Evolutionary conservation across 1,140 invertebrate genomes (phyloP).

Genomic region (Brachionus koreanus): DNA sequence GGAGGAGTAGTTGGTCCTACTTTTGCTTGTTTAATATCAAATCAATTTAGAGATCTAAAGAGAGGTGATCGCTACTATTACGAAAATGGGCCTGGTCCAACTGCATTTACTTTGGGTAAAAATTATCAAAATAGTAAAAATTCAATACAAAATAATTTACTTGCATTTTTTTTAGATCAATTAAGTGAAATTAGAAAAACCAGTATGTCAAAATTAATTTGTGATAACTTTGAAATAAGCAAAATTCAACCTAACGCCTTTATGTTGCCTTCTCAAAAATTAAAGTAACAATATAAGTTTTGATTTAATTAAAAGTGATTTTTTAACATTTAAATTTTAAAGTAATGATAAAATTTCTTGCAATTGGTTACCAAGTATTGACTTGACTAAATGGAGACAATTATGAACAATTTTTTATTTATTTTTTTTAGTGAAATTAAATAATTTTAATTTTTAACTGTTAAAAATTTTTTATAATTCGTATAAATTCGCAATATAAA

Average conservation of each 20-base stretch:
- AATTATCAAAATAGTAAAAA: too few species aligned
- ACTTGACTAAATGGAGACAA: conserved; percentile 27
- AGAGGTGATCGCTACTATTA: conserved; percentile 94
- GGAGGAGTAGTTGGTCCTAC: conserved; percentile 88
- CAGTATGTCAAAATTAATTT: neutral
- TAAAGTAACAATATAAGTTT: neutral
- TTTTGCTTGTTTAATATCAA: conserved; percentile 85
- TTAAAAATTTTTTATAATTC: neutral
- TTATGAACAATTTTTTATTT: neutral
- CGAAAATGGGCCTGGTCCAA: conserved; percentile 61
- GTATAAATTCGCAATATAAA: neutral
- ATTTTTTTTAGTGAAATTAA: neutral
- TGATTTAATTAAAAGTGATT: too few species aligned
- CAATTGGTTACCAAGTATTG: neutral
- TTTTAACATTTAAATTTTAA: neutral
- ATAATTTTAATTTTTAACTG: neutral
- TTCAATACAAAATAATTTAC: too few species aligned
- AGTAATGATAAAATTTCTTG: conserved; percentile 36
- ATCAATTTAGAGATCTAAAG: conserved; percentile 82
- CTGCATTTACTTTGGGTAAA: conserved; percentile 8
- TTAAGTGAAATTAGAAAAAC: conserved; percentile 28
- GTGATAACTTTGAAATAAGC: conserved; percentile 20
- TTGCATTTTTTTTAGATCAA: neutral
- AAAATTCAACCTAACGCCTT: conserved; percentile 28
- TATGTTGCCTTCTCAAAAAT: neutral